Percentiles rank a stretch among this genome's conserved stretches.
Conservation (phyloP, 1,140 invertebrate species). For the Tribolium castaneum region DNA sequence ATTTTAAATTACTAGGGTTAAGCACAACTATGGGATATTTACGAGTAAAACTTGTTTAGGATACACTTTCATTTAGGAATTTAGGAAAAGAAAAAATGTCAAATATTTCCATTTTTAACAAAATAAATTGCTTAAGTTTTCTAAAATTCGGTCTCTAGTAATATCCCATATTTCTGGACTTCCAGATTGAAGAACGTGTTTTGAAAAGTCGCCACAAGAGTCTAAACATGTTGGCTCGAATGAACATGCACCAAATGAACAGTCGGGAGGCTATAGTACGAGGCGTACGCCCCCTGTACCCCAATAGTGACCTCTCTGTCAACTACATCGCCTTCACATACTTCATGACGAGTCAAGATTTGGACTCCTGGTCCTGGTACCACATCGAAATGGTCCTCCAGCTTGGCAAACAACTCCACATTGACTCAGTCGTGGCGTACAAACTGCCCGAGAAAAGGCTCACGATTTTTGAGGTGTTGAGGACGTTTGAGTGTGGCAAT, state of each 20-base stretch:
- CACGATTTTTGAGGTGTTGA: background rate
- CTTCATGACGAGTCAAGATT: background rate
- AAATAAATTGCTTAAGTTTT: no score
- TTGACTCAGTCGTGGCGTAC: conserved; percentile 51
- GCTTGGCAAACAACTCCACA: conserved; percentile 51
- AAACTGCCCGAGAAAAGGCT: conserved; percentile 37
- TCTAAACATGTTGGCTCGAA: background rate
- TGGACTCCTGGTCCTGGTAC: conserved; percentile 46
- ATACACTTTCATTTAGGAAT: no score
- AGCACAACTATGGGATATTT: no score
- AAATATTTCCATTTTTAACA: no score
- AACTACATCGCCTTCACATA: background rate
- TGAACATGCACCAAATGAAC: background rate
- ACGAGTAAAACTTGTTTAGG: no score
- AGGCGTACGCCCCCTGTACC: background rate
- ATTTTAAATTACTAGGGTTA: no score
- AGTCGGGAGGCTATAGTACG: background rate
- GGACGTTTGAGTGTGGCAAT: background rate
- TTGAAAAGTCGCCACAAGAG: background rate
- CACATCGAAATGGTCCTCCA: conserved; percentile 53
- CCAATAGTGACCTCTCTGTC: background rate
- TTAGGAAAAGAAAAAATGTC: no score
- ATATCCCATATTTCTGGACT: background rate
- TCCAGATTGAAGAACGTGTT: background rate
- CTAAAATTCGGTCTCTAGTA: no score